Evolutionary conservation across 2,888 invertebrate species (phyloP).

Genomic region (Platycheirus rosarum): DNA sequence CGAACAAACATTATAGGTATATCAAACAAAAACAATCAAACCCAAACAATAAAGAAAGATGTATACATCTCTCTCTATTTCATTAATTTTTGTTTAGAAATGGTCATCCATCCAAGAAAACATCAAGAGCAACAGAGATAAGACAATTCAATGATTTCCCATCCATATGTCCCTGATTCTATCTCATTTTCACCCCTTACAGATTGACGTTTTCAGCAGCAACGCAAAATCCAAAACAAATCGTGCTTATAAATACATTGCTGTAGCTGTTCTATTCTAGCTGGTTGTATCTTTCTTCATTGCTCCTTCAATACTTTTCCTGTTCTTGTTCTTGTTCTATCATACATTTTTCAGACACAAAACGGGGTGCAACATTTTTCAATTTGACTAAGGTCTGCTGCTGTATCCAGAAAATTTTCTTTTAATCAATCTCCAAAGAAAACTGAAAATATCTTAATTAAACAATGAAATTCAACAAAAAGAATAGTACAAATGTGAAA

Average conservation of each 20-base stretch:
- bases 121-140: no score
- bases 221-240: neutral
- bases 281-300: neutral
- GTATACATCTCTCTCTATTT: no score
- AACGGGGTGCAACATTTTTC: constrained; percentile 53
- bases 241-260: neutral
- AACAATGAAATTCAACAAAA: constrained; percentile 42
- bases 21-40: no score
- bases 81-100: no score
- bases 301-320: neutral
- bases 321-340: constrained; percentile 36
- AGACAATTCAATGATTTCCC: no score
- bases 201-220: no score
- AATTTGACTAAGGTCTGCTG: constrained; percentile 49
- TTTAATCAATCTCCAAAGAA: neutral
- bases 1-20: no score
- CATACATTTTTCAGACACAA: constrained; percentile 7
- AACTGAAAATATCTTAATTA: constrained; percentile 6
- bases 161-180: no score
- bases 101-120: no score
- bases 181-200: constrained; percentile 11
- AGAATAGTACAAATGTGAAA: constrained; percentile 20
- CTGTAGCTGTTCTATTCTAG: neutral
- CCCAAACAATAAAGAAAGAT: no score
- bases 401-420: constrained; percentile 28